Percentiles rank a stretch among this genome's conserved stretches.
Evolutionary conservation across 1,140 invertebrate species (phyloP).

Genomic region (Hypothenemus hampei): DNA sequence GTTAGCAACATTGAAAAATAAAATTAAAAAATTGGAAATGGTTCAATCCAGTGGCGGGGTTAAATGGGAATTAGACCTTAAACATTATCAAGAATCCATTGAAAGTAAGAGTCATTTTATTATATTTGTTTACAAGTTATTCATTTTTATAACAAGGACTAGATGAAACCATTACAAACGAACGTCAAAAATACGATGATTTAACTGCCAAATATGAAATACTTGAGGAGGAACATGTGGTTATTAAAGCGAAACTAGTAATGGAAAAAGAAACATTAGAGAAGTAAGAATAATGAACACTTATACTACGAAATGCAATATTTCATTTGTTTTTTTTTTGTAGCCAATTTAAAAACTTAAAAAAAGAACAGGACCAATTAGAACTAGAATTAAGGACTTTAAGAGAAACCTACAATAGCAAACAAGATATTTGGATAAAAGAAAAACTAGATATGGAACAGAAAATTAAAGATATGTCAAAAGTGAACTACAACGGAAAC

Average conservation of each 20-base stretch:
- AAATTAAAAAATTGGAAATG: constrained; percentile 58
- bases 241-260: constrained; percentile 70
- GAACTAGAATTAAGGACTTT: constrained; percentile 63
- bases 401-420: constrained; percentile 61
- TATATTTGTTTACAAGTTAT: constrained; percentile 1
- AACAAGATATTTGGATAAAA: constrained; percentile 67
- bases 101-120: constrained; percentile 50
- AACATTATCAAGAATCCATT: constrained; percentile 61
- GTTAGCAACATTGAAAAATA: constrained; percentile 58
- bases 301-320: not conserved
- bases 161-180: constrained; percentile 59
- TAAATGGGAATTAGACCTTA: constrained; percentile 57
- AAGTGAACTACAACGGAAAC: constrained; percentile 51
- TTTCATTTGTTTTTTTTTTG: constrained; percentile 11
- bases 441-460: constrained; percentile 66
- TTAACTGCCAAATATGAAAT: constrained; percentile 75
- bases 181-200: constrained; percentile 71
- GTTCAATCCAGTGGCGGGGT: constrained; percentile 54
- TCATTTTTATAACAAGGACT: constrained; percentile 46
- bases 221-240: constrained; percentile 75
- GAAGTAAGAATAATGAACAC: constrained; percentile 43
- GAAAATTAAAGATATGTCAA: constrained; percentile 61
- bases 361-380: constrained; percentile 55
- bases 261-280: constrained; percentile 70
- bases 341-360: constrained; percentile 47